Evolutionary conservation across 2,113 vertebrate species (phyloP).

Genomic region (Atlantisia rogersi): DNA sequence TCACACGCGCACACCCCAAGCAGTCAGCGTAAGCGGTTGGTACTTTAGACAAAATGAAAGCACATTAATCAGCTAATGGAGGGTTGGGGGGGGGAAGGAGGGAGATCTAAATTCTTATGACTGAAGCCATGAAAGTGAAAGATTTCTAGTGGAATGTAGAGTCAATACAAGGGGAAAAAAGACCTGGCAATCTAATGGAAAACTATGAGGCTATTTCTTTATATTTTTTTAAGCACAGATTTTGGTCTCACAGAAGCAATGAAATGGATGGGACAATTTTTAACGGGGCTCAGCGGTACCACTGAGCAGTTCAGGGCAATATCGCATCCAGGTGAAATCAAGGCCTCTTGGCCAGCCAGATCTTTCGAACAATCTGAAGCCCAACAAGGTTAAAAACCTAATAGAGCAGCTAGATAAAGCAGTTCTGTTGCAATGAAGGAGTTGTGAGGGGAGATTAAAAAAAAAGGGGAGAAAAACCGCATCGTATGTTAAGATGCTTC

Average conservation of each 20-base stretch:
- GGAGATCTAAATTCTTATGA: background rate
- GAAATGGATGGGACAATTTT: background rate
- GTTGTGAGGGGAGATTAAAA: background rate
- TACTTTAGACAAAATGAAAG: constrained; percentile 25
- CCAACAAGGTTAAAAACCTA: background rate
- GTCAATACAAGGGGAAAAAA: background rate
- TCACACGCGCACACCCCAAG: background rate
- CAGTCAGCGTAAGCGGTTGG: background rate
- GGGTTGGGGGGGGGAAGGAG: background rate
- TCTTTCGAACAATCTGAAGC: background rate
- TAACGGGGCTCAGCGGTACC: background rate
- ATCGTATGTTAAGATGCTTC: background rate
- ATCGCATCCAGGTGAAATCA: background rate
- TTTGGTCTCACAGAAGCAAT: background rate
- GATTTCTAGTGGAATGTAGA: background rate
- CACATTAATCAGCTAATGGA: constrained; percentile 47
- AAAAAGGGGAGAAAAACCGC: background rate
- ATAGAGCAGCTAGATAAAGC: background rate
- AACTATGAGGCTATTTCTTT: background rate
- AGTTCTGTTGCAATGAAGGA: background rate
- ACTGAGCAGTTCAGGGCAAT: background rate
- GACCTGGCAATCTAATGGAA: background rate
- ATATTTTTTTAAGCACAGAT: no score
- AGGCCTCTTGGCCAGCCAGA: background rate
- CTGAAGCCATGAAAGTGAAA: background rate